Conservation (phyloP, 2,888 invertebrate species). For the Drosophila sordidapex region DNA sequence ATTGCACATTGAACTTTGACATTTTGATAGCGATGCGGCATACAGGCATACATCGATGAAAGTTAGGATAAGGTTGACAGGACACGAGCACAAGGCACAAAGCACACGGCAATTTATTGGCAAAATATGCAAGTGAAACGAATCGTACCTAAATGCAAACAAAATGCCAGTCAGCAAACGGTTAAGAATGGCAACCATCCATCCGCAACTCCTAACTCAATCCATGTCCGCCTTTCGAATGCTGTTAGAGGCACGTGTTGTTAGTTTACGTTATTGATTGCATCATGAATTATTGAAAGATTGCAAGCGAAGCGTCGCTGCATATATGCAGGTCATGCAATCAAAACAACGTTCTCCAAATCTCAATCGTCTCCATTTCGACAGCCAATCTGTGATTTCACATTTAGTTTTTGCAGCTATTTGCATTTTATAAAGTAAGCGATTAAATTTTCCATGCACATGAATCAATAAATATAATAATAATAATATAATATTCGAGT, state of each 20-base stretch:
- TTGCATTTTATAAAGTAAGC: not conserved
- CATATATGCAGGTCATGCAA: slow-evolving; percentile 57
- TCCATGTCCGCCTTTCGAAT: slow-evolving; percentile 1
- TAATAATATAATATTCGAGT: not conserved
- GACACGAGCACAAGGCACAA: not conserved
- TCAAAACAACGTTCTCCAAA: slow-evolving; percentile 17
- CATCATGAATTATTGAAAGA: slow-evolving; percentile 77
- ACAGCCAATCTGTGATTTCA: not conserved
- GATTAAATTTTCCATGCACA: not conserved
- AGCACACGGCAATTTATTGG: slow-evolving; percentile 66
- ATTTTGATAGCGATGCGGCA: slow-evolving; percentile 68
- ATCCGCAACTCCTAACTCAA: slow-evolving; percentile 22
- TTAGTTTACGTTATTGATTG: slow-evolving; percentile 76
- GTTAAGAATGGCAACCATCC: slow-evolving; percentile 51
- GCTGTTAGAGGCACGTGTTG: slow-evolving; percentile 58
- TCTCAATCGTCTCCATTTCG: slow-evolving; percentile 14
- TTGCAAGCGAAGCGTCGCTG: slow-evolving; percentile 44
- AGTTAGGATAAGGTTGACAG: slow-evolving; percentile 60
- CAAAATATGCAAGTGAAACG: slow-evolving; percentile 74
- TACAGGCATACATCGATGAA: slow-evolving; percentile 43
- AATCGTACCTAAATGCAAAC: slow-evolving; percentile 66
- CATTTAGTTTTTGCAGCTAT: not conserved
- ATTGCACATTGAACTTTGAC: slow-evolving; percentile 80
- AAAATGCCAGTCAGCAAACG: slow-evolving; percentile 53
- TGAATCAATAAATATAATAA: not conserved